These are phyloP conservation scores for Drepana falcataria DNA, from an alignment of 2,888 invertebrate genomes.

Conservation along the genomic window DNA sequence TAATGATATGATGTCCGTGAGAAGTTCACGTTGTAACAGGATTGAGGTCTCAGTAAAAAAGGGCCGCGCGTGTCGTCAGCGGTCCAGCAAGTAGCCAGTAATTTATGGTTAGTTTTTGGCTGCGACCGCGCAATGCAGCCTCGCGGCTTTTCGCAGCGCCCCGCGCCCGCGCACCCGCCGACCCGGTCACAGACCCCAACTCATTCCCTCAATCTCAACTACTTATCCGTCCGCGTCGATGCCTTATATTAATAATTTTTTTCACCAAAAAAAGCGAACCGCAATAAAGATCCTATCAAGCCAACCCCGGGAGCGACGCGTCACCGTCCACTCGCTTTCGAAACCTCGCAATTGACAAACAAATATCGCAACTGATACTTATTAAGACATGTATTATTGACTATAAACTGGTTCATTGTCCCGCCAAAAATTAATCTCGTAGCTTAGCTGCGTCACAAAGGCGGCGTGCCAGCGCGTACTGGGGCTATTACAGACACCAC, in stretches of 20 bases:
- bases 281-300: slow-evolving; percentile 68
- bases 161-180: slow-evolving; percentile 28
- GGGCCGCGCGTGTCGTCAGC: slow-evolving; percentile 65
- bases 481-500: slow-evolving; percentile 69
- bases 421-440: slow-evolving; percentile 72
- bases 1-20: slow-evolving; percentile 67
- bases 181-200: slow-evolving; percentile 73
- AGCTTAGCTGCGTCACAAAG: slow-evolving; percentile 74
- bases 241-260: slow-evolving; percentile 73
- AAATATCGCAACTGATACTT: slow-evolving; percentile 69
- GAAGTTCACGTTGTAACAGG: slow-evolving; percentile 72
- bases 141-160: slow-evolving; percentile 65
- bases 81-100: slow-evolving; percentile 73
- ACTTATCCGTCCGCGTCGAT: slow-evolving; percentile 73
- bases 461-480: slow-evolving; percentile 64
- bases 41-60: slow-evolving; percentile 60
- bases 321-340: slow-evolving; percentile 45
- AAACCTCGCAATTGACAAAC: slow-evolving; percentile 65
- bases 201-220: slow-evolving; percentile 73
- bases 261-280: slow-evolving; percentile 53
- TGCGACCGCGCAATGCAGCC: slow-evolving; percentile 71
- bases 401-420: slow-evolving; percentile 71
- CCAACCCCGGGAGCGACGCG: slow-evolving; percentile 41
- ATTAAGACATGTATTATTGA: slow-evolving; percentile 66
- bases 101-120: slow-evolving; percentile 80